phyloP scores from a whole-genome alignment of 2,797 vertebrate species.

The Corythornis leucogaster region DNA sequence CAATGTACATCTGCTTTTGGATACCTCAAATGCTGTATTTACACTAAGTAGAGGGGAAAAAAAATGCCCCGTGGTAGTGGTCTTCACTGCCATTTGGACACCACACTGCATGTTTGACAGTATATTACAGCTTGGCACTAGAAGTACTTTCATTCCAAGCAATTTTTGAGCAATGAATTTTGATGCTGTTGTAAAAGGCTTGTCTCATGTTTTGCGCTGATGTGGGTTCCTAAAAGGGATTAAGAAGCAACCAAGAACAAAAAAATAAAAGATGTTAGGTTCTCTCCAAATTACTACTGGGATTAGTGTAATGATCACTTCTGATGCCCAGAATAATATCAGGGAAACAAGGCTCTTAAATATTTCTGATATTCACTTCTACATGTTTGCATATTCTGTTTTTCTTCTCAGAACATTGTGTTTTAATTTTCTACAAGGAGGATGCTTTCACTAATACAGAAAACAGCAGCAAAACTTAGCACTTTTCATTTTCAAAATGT shows the following conservation, averaged over 20 bases:
- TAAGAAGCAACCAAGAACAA: slow-evolving; percentile 1
- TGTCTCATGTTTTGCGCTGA: neutral
- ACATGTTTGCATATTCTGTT: neutral
- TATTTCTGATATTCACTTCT: neutral
- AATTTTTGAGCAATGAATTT: neutral
- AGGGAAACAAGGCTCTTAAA: neutral
- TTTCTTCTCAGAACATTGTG: neutral
- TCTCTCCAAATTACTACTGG: neutral
- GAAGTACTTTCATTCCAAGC: neutral
- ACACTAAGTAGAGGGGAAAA: neutral
- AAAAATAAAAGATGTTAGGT: slow-evolving; percentile 9
- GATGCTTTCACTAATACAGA: neutral
- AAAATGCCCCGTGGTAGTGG: neutral
- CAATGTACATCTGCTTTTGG: neutral
- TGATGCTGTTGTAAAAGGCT: neutral
- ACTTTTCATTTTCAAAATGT: neutral
- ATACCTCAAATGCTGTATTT: neutral
- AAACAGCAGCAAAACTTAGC: neutral
- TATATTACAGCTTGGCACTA: neutral
- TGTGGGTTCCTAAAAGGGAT: neutral
- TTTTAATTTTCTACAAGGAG: neutral
- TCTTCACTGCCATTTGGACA: neutral
- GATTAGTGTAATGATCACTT: neutral
- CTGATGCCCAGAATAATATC: neutral
- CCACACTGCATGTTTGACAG: neutral